Base-by-base conservation (phyloP, 92 coral and sea anemone species). In the Actinernus sp. region DNA sequence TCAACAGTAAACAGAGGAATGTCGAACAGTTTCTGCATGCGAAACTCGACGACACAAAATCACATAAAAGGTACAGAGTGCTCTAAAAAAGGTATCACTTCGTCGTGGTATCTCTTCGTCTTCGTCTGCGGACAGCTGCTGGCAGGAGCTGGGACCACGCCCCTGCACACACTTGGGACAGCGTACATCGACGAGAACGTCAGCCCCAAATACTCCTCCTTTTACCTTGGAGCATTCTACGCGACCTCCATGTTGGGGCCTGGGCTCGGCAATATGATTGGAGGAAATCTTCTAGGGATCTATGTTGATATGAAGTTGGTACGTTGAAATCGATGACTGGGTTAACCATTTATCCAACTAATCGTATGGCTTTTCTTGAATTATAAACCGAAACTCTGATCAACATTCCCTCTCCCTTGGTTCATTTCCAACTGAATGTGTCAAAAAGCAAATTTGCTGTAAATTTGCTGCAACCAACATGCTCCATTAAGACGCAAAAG, bases 181-280 rank as follows among this genome's bases (percentile, higher is more conserved):
- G 84, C 93, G 13, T 87, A 81, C 71, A 40, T 87, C 7, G 93
- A 87, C 38, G 93, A 87, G 37, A 87, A 87, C 24, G 93, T 82
- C 28, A 37, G 40, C 7, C 88, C 93, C 10, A 87, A 81, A 16
- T 46, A 74, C 23, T 51, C 83, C 38, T 65, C 93, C 0, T 11
- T 87, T 13, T 87, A 87, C 27, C 30, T 87, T 57, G 93, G 93
- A 0, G 28, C 70, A 39, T 81, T 83, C 36, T 66, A 65, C 28
- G 69, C 79, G 16, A 65, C 71, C 2, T 26, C 54, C n/a, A 46
- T 74, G 71, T 66, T 87, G n/a, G 93, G 93, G 41, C 93, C 93
- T 39, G 93, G 84, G 4, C 14, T 87, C 20, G 93, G 93, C 0
- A 71, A 61, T 27, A 55, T 72, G 9, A 27, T 81, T 17, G 93